These are phyloP conservation scores for Monochamus alternatus DNA, from an alignment of 2,888 invertebrate species.

Conservation along the genomic window DNA sequence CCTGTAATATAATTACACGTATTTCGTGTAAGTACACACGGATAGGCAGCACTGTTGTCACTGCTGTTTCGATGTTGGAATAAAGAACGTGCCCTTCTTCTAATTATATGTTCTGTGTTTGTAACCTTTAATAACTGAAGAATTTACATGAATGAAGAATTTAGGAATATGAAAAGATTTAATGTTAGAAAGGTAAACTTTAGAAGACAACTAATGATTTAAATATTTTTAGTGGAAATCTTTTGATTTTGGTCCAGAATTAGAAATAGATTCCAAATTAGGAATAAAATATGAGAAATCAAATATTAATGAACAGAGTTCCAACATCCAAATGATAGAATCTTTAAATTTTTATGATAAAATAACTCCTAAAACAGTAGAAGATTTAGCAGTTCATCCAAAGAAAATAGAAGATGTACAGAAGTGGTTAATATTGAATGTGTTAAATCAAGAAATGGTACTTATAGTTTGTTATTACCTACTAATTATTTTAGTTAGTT, in stretches of 20 bases:
- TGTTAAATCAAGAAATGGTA: constrained; percentile 48
- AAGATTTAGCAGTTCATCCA: constrained; percentile 82
- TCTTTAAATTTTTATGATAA: constrained; percentile 75
- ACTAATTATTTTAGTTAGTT: neutral
- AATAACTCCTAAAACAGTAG: constrained; percentile 75
- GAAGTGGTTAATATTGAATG: constrained; percentile 75
- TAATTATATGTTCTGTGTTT: no score
- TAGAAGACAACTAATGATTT: no score
- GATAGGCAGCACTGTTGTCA: no score
- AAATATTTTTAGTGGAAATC: constrained; percentile 56
- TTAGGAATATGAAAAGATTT: no score
- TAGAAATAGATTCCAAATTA: constrained; percentile 28
- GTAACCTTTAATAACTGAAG: no score
- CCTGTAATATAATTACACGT: no score
- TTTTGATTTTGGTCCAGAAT: constrained; percentile 60
- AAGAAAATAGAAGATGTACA: constrained; percentile 85
- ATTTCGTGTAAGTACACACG: no score
- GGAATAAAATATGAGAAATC: neutral
- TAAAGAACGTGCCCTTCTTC: no score
- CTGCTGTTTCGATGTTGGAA: no score
- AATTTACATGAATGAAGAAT: no score
- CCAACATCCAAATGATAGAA: constrained; percentile 30
- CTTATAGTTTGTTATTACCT: neutral
- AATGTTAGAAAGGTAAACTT: no score
- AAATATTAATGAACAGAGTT: neutral